Percentiles rank a stretch among this genome's conserved stretches.
These are phyloP conservation scores for Nezara viridula DNA, from an alignment of 2,888 invertebrate genomes.

Conservation along the genomic window DNA sequence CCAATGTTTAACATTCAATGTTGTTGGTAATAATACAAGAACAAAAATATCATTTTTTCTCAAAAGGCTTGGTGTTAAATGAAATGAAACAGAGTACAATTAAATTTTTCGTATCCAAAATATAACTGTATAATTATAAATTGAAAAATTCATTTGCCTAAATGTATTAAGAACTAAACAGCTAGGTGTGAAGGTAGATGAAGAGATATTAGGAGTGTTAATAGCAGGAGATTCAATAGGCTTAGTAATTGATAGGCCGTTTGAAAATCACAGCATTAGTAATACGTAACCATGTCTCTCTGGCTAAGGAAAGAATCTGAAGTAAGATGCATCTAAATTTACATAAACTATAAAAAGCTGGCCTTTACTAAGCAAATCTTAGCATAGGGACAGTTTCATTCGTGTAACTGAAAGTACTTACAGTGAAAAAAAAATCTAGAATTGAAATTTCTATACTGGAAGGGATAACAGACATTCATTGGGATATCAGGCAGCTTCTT, in stretches of 20 bases:
- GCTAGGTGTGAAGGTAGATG: not conserved
- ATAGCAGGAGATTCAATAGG: not conserved
- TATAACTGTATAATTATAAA: not conserved
- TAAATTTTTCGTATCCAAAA: not conserved
- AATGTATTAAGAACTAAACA: not conserved
- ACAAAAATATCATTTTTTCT: not conserved
- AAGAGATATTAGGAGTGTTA: not conserved
- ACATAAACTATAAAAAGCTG: not conserved
- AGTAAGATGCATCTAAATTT: not conserved
- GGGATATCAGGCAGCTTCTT: not conserved
- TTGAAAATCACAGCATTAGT: constrained; percentile 16
- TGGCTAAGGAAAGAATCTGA: not conserved
- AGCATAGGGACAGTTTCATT: not conserved
- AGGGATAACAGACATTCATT: too few species aligned
- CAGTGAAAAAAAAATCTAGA: not conserved
- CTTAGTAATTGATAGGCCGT: not conserved
- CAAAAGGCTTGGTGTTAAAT: not conserved
- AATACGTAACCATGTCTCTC: not conserved
- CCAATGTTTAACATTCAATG: not conserved
- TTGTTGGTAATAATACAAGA: not conserved
- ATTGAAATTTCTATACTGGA: too few species aligned
- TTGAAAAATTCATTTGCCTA: not conserved
- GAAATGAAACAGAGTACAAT: not conserved
- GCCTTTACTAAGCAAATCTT: not conserved
- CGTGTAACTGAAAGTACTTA: not conserved